A percentile compares a stretch with the other conserved stretches of the same genome.
Evolutionary conservation across 2,113 vertebrate genomes (phyloP).

Genomic region (Reinhardtius hippoglossoides): DNA sequence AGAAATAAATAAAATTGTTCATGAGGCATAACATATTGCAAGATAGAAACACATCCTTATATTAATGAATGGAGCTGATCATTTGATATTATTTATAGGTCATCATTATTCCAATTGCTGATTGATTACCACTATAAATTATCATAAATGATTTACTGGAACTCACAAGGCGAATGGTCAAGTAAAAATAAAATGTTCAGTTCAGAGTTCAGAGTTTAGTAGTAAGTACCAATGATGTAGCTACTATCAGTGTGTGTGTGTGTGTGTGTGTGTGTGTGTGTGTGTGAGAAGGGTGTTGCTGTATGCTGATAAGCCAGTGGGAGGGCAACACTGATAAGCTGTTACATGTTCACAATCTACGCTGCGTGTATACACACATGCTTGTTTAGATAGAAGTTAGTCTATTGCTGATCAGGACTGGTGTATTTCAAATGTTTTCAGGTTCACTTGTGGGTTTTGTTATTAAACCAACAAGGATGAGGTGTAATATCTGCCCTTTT

Average conservation of each 20-base stretch:
- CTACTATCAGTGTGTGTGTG: background rate
- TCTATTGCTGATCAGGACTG: background rate
- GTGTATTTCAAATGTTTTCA: background rate
- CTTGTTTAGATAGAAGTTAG: background rate
- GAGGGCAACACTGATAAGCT: conserved; percentile 38
- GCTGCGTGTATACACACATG: background rate
- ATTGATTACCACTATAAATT: too few species aligned
- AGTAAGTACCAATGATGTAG: background rate
- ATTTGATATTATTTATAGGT: too few species aligned
- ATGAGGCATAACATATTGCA: too few species aligned
- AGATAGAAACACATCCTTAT: too few species aligned
- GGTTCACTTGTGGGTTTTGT: background rate
- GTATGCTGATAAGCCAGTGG: conserved; percentile 49
- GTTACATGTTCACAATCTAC: background rate
- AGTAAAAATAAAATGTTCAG: background rate
- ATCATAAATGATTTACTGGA: background rate
- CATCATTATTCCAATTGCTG: too few species aligned
- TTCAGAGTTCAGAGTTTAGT: background rate
- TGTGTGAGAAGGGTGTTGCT: conserved; percentile 4
- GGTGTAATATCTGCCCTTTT: background rate
- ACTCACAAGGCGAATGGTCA: background rate
- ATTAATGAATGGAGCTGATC: too few species aligned
- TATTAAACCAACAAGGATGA: background rate
- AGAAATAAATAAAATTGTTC: too few species aligned
- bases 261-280: conserved; percentile 5